Base-by-base conservation (phyloP, 2,113 vertebrate genomes). In the Calyptommatus sinebrachiatus region DNA sequence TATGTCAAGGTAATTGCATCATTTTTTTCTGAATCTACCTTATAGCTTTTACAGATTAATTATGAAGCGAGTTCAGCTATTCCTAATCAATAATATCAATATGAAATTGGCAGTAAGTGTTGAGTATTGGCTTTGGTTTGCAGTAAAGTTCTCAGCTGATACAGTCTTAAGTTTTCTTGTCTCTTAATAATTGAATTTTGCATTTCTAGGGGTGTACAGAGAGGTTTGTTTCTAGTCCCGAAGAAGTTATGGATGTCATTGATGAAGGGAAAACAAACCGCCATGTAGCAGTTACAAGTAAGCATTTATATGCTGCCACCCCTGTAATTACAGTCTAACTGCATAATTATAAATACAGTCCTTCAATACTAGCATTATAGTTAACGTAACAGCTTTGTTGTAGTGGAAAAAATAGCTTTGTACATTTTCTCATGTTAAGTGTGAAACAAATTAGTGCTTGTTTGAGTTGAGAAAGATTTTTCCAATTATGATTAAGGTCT, bases 231-330 rank as follows among this genome's bases (percentile, higher is more conserved):
- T 99, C 98, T 48, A 99, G 97, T 86, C 98, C 98, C 0, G 98
- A 99, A 20, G 98, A 99, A 63, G 97, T 99, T 66, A 95, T 99
- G 97, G 98, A 99, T 65, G 96, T 99, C 50, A 99, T 99, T 8
- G 98, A 99, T 1, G 98, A 99, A 72, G 98, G 98, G 16, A 99
- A 99, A 91, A 94, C 97, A 10, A 99, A 99, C 89, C 91, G 98
- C 28, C 98, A 99, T 0, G 98, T 99, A 4, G 98, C 98, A 0
- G 98, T 99, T 21, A 99, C 98, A 79, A 99, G 98, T 99, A 91
- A 94, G 96, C 73, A 76, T 62, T 69, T 28, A 10, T 35, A 10
- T 10, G 48, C 8, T 88, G 2, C n/a, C 16, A 80, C 20, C 9
- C 48, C 57, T 67, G 71, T 8, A 79, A 26, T 79, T 73, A 66